Evolutionary conservation across 2,797 vertebrate genomes (phyloP), one percentile per base, ranked within the genome.

Genomic region (Clarias laeviceps): DNA sequence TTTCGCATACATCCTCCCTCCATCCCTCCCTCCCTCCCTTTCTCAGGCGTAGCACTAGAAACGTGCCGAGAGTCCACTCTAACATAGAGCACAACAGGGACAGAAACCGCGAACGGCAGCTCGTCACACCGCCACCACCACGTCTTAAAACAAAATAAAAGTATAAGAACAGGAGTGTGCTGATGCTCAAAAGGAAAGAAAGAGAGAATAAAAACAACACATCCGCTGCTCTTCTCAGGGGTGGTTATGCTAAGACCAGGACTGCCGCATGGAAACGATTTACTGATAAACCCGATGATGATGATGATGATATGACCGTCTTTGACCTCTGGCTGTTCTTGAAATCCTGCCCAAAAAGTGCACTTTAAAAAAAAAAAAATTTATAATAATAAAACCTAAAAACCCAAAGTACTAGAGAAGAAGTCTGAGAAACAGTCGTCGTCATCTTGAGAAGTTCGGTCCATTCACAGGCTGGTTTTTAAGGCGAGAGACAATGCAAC

Each of bases 41-140:
- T 12, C 89, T 84, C 89, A 85, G 80, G 88, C 92, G 92, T 65
- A 97, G 97, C 98, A 99, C 97, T 87, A 90, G 91, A 94, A 97
- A 96, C 84, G 97, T 97, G 97, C 97, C 92, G 89, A 94, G 89
- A 91, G 96, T 88, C 95, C 95, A 97, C 98, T 99, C 98, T 99
- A 99, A 99, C 96, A 95, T 99, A 99, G 98, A 99, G 98, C 95
- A 98, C 95, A 89, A 98, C 95, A 90, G 93, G 90, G 93, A 95
- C 92, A 87, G 89, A 87, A 95, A 88, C 80, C 68, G 95, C 91
- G 11, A 92, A 91, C 92, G 94, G 95, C 94, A 94, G 92, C 92
- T 89, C 91, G 88, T 92, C 92, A 91, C 89, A 89, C 91, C 93
- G 45, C 45, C 45, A 94, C 92, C 91, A 88, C 88, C 83, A 87